Percentiles rank a stretch among this genome's conserved stretches.
phyloP scores from a whole-genome alignment of 2,888 invertebrate genomes.

The Drosophila macrospina region DNA sequence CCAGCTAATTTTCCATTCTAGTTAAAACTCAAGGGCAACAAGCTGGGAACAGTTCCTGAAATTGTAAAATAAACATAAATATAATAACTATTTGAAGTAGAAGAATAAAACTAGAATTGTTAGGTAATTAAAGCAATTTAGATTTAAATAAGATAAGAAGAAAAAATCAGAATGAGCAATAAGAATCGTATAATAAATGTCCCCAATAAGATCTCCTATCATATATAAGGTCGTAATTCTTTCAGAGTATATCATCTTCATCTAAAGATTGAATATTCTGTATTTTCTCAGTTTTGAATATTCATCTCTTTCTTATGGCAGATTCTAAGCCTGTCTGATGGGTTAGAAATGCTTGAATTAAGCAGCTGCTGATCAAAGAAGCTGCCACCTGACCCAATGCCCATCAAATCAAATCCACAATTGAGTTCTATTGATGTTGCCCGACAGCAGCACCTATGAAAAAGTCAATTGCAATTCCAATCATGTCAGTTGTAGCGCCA shows the following conservation, averaged over 20 bases:
- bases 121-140: slow-evolving; percentile 1
- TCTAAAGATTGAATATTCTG: not conserved
- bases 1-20: slow-evolving; percentile 51
- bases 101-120: not conserved
- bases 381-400: slow-evolving; percentile 41
- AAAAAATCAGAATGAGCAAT: too few relatives aligned
- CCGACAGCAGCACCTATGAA: slow-evolving; percentile 37
- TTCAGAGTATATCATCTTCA: not conserved
- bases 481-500: slow-evolving; percentile 53
- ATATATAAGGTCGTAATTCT: not conserved
- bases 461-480: slow-evolving; percentile 52
- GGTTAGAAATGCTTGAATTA: slow-evolving; percentile 15
- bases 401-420: slow-evolving; percentile 45
- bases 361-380: slow-evolving; percentile 33
- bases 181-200: too few relatives aligned
- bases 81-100: slow-evolving; percentile 1
- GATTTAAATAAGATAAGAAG: not conserved
- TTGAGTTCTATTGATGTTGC: slow-evolving; percentile 52
- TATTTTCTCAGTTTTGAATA: not conserved
- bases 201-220: too few relatives aligned
- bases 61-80: not conserved
- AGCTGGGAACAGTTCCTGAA: slow-evolving; percentile 30
- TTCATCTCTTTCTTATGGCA: not conserved
- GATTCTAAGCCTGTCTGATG: slow-evolving; percentile 3
- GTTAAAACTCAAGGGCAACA: slow-evolving; percentile 13